phyloP scores from a whole-genome alignment of 2,797 vertebrate genomes.

The Urocyon cinereoargenteus region DNA sequence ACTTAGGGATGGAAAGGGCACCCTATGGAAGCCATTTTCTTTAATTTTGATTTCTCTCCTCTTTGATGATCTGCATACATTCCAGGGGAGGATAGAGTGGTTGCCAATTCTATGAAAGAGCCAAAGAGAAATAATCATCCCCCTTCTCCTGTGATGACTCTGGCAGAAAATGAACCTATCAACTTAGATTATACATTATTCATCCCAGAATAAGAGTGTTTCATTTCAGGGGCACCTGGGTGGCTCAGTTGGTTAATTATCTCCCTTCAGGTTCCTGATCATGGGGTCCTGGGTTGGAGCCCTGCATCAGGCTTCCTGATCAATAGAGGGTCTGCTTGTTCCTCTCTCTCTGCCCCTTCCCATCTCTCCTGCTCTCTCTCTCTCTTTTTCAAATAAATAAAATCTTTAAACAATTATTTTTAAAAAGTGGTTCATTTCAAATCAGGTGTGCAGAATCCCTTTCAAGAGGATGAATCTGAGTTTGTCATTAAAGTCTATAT shows the following conservation, averaged over 20 bases:
- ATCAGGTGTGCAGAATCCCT: background rate
- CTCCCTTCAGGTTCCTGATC: background rate
- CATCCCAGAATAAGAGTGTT: background rate
- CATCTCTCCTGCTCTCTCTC: background rate
- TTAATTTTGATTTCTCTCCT: background rate
- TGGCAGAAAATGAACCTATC: background rate
- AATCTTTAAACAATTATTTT: no score
- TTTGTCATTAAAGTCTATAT: background rate
- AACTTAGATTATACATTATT: background rate
- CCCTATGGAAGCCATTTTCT: rapidly evolving
- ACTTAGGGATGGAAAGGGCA: background rate
- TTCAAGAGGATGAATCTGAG: background rate
- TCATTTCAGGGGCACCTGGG: background rate
- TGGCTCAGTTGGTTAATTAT: background rate
- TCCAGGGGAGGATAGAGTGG: background rate
- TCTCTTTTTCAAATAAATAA: no score
- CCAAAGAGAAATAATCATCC: background rate
- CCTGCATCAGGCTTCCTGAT: no score
- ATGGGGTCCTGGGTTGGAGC: background rate
- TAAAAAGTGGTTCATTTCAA: background rate
- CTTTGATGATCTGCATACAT: no score
- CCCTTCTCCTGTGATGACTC: background rate
- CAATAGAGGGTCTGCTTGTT: background rate
- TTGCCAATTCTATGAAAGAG: background rate
- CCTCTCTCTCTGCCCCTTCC: background rate